Base-by-base conservation (phyloP, 2,113 vertebrate genomes). In the Odontesthes bonariensis region DNA sequence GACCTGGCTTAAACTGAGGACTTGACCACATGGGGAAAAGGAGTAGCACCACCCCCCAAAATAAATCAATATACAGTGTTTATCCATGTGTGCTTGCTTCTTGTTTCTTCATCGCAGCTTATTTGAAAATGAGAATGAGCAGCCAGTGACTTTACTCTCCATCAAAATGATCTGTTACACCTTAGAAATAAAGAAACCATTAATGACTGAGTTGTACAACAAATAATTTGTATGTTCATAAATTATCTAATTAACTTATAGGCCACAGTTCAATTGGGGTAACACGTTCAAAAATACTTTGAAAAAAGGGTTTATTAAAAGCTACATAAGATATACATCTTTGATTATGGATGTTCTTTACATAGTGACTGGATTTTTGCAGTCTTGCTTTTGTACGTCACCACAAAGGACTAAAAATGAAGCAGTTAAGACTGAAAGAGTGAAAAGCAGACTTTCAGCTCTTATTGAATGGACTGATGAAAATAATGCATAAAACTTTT, bases 61-160 rank as follows among this genome's bases (percentile, higher is more conserved):
- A 82, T n/a, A n/a, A 77, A 84, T 82, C 73, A 64, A 71, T 81
- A 40, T 19, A n/a, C 40, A 35, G 23, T 64, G 33, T 55, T 58
- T 81, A 56, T 79, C 47, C 46, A 44, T 59, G 68, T 81, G 64
- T 20, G 51, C 20, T 19, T 67, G 55, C 56, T 56, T 71, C 49
- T 60, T n/a, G 68, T 69, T 64, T 64, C 32, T 46, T 73, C 17
- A 51, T 70, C 14, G 32, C 22, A 44, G 57, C 35, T 68, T 67
- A 51, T 54, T 69, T 63, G 33, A 44, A 69, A 80, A 66, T 52
- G 2, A 3, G 13, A 46, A 60, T 31, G 40, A 60, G 14, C 5
- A 8, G 7, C 22, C 9, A 40, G 3, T 59, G 42, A 47, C 14
- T 5, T 47, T 47, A 1, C 17, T 17, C 16, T 19, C 1, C 16